Base-by-base conservation (phyloP, 1,140 invertebrate species). In the Scaptomyza pallida region DNA sequence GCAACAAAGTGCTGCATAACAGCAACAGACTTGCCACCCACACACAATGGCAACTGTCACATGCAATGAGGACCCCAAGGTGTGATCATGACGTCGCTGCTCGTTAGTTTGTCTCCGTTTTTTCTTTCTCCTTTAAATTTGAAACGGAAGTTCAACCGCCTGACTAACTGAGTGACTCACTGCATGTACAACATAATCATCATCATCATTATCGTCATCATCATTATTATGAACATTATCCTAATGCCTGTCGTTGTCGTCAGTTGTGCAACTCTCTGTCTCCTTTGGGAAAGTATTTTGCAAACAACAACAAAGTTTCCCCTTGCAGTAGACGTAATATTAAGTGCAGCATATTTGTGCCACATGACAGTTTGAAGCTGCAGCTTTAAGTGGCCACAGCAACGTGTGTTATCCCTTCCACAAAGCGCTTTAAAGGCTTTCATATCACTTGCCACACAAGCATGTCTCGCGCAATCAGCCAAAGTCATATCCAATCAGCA, bases 401-500 rank as follows among this genome's bases (percentile, higher is more conserved):
- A 33, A 35, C 30, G 35, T 41, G 19, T 70, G 30, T 70, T 35
- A 55, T 41, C 35, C 33, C 26, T n/a, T 15, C 33, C 15, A 33
- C 23, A 33, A 51, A 65, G 30, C 44, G 48, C 50, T 37, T 40
- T 35, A 56, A 41, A 19, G 48, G 50, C 68, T 72, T 52, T 33
- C 30, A 51, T 19, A 33, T 16, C 50, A 57, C 59, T 64, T 16
- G 5, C 23, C 45, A 48, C 23, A 23, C 33, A 37, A 37, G 5
- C 33, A 37, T 50, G 48, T 16, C 26, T 41, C 26, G 68, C 51
- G 63, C 65, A 72, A 86, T 86, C 72, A 76, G 63, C 45, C 35
- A 59, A 70, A 33, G 77, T 86, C 80, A 64, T 52, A 77, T 79
- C 77, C 81, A 85, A 85, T 85, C 81, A 86, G 62, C 37, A 62